A percentile compares a stretch with the other conserved stretches of the same genome.
These are phyloP conservation scores for Patella depressa DNA, from an alignment of 2,888 invertebrate species.

Conservation along the genomic window DNA sequence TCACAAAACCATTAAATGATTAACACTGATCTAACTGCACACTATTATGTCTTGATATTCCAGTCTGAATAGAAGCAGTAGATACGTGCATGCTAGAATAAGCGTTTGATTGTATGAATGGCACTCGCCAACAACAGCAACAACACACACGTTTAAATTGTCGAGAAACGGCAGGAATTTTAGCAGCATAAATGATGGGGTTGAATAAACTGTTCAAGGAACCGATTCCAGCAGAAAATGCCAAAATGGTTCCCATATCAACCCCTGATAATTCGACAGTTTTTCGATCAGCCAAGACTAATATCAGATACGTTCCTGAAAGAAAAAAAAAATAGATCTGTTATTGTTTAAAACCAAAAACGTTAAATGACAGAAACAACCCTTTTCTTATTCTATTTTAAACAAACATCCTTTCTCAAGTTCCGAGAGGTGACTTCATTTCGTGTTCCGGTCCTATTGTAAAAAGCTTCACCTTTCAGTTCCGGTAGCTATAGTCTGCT, in stretches of 20 bases:
- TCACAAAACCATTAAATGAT: too few relatives aligned
- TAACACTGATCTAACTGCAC: too few relatives aligned
- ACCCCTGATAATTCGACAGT: constrained; percentile 16
- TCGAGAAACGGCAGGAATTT: constrained; percentile 41
- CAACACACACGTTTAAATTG: constrained; percentile 38
- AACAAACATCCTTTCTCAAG: too few relatives aligned
- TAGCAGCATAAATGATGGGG: constrained; percentile 52
- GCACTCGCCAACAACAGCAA: constrained; percentile 4
- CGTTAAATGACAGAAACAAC: too few relatives aligned
- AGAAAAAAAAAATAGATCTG: neutral
- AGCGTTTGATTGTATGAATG: neutral
- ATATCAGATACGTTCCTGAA: constrained; percentile 18
- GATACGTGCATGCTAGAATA: constrained; percentile 1
- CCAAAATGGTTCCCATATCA: constrained; percentile 35
- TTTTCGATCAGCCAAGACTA: constrained; percentile 14
- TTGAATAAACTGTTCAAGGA: constrained; percentile 48
- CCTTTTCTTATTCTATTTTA: too few relatives aligned
- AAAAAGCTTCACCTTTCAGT: too few relatives aligned
- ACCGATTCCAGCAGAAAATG: constrained; percentile 36
- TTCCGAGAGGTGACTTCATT: too few relatives aligned
- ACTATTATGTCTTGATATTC: neutral
- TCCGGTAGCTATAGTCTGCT: too few relatives aligned
- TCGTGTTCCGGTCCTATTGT: too few relatives aligned
- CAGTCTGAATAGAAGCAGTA: constrained; percentile 4
- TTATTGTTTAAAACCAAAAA: too few relatives aligned